phyloP scores from a whole-genome alignment of 2,888 invertebrate species.

The Volucella inflata region DNA sequence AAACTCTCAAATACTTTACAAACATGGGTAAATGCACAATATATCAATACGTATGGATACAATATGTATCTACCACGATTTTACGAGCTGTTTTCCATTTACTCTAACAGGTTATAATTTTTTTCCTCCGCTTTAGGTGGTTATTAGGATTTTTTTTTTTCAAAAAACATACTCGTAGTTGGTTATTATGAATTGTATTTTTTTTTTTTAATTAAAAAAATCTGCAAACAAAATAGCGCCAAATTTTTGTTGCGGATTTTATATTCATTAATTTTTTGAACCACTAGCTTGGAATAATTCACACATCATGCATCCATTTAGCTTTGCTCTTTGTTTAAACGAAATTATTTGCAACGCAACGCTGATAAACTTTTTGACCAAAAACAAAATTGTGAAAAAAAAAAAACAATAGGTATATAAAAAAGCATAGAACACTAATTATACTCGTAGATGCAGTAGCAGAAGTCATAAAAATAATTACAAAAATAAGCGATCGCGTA shows the following conservation, averaged over 20 bases:
- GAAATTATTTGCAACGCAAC: constrained; percentile 31
- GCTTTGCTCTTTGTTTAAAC: constrained; percentile 18
- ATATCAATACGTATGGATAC: constrained; percentile 11
- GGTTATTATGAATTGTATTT: not conserved
- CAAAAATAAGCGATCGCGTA: not conserved
- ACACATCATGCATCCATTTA: constrained; percentile 11
- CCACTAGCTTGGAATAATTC: constrained; percentile 27
- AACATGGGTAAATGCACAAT: constrained; percentile 24
- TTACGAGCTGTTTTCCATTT: constrained; percentile 65
- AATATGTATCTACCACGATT: constrained; percentile 47
- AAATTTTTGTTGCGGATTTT: constrained; percentile 13
- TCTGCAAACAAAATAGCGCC: constrained; percentile 51
- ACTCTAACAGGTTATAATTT: constrained; percentile 66
- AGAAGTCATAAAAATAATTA: constrained; percentile 9
- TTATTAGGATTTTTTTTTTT: no score
- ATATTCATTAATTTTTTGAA: constrained; percentile 13
- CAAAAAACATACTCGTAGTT: no score
- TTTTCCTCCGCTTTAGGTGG: not conserved
- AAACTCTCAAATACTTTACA: constrained; percentile 42
- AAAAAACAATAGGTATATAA: no score
- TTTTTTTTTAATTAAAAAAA: not conserved
- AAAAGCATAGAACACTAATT: constrained; percentile 40
- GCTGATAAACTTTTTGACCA: constrained; percentile 48
- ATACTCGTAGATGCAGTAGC: constrained; percentile 5
- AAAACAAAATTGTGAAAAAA: not conserved